Base-by-base conservation (phyloP, 1,140 invertebrate species). In the Nixonia krombeini region DNA sequence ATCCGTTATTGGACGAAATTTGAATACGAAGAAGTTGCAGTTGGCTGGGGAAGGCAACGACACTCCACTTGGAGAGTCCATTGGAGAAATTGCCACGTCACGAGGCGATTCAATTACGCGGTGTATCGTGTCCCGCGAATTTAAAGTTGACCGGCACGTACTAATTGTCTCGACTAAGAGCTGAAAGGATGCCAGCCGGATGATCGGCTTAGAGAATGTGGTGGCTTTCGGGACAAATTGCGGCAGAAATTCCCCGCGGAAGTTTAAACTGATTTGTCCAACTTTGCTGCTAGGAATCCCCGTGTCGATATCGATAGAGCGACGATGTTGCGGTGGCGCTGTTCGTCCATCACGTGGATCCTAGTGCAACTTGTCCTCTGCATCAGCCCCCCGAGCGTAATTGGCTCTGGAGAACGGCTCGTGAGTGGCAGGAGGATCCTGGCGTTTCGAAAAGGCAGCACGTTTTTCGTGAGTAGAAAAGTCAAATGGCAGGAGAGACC, bases 401-500 rank as follows among this genome's bases (percentile, higher is more conserved):
- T 57, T 67, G 51, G 40, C 38, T 57, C n/a, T n/a, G n/a, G n/a
- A n/a, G n/a, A n/a, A n/a, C n/a, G n/a, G n/a, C n/a, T n/a, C n/a
- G n/a, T n/a, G n/a, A n/a, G n/a, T n/a, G n/a, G n/a, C n/a, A n/a
- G n/a, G 40, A 78, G 83, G 44, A 46, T 70, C n/a, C 31, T 84
- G 16, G 70, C 79, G 3, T 85, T 85, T 31, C 56, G 58, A 2
- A 83, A 83, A 46, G 81, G 82, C 33, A 82, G 78, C 72, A 79
- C 76, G 17, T 82, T 80, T 56, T 83, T 83, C 64, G 83, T 85
- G 61, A 85, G 83, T 84, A 73, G 66, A 64, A 44, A 51, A n/a
- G 16, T 26, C 40, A 13, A 1, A 6, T 10, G 1, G 37, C 17
- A 18, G 15, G 37, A 40, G 8, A 13, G 12, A 4, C 15, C 35